These are phyloP conservation scores for Microplitis mediator DNA, from an alignment of 1,140 invertebrate species.

Conservation along the genomic window DNA sequence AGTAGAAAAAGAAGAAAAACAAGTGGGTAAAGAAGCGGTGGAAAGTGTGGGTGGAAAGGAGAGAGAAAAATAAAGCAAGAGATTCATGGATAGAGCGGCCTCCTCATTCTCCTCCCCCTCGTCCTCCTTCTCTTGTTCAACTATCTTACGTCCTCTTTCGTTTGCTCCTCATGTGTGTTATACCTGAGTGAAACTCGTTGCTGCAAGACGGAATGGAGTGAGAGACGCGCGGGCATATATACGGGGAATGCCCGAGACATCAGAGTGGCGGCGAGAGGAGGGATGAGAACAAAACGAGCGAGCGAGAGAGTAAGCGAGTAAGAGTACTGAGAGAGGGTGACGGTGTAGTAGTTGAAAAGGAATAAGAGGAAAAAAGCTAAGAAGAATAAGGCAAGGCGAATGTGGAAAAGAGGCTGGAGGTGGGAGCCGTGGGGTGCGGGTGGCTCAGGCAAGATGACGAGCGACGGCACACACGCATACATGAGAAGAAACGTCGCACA, in stretches of 20 bases:
- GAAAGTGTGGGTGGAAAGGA: not conserved
- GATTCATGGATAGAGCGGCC: too few relatives aligned
- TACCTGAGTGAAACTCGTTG: too few relatives aligned
- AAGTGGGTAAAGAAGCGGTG: not conserved
- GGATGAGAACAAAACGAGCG: not conserved
- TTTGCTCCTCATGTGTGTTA: too few relatives aligned
- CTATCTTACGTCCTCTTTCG: too few relatives aligned
- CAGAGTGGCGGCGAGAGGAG: not conserved
- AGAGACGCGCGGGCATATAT: not conserved
- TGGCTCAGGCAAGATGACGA: conserved; percentile 27
- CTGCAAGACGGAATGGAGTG: not conserved
- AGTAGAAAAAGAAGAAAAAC: conserved; percentile 8
- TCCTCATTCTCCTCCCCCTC: too few relatives aligned
- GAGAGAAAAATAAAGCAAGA: too few relatives aligned
- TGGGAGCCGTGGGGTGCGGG: not conserved
- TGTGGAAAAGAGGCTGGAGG: conserved; percentile 18
- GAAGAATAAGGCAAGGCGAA: conserved; percentile 10
- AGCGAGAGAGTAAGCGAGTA: too few relatives aligned
- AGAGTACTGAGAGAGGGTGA: not conserved
- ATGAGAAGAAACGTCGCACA: conserved; percentile 33
- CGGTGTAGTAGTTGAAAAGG: not conserved
- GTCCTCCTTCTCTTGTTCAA: too few relatives aligned
- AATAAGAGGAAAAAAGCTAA: not conserved
- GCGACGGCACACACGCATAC: conserved; percentile 32
- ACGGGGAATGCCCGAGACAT: conserved; percentile 4